Evolutionary conservation across 1,140 invertebrate genomes (phyloP).

Genomic region (Aphelenchoides fujianensis): DNA sequence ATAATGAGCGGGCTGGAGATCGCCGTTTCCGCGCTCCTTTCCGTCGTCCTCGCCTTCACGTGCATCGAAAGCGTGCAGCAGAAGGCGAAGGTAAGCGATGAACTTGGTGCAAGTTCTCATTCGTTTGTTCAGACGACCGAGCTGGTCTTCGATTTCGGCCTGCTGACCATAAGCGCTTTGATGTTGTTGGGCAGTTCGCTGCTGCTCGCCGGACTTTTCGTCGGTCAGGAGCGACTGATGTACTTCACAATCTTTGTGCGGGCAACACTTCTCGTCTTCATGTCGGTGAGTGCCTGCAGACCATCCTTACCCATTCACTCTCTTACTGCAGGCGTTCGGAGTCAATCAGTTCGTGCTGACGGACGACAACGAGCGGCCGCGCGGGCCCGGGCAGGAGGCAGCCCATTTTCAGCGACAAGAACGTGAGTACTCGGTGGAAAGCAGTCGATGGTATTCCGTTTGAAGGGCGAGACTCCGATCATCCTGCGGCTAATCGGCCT

Average conservation of each 20-base stretch:
- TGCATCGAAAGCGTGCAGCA: not conserved
- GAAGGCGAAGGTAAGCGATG: conserved; percentile 12
- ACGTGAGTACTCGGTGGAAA: no score
- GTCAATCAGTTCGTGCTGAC: conserved; percentile 19
- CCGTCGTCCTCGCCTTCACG: conserved; percentile 3
- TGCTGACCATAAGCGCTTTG: conserved; percentile 22
- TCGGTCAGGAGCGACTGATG: conserved; percentile 21
- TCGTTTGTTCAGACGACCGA: conserved; percentile 26
- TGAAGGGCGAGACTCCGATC: conserved; percentile 39
- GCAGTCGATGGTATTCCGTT: no score
- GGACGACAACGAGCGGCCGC: no score
- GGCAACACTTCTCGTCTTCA: conserved; percentile 32
- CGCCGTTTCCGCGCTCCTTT: conserved; percentile 9
- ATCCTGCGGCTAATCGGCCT: conserved; percentile 36
- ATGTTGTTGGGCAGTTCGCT: conserved; percentile 26
- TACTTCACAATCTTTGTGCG: conserved; percentile 34
- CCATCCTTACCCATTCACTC: not conserved
- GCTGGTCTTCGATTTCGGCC: conserved; percentile 28
- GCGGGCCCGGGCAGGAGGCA: no score
- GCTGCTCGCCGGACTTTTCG: conserved; percentile 23
- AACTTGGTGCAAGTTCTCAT: not conserved
- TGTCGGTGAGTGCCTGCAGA: conserved; percentile 23
- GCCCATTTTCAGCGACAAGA: no score
- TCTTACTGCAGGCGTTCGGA: conserved; percentile 17
- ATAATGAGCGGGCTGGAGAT: conserved; percentile 31